Percentiles rank a stretch among this genome's conserved stretches.
These are phyloP conservation scores for Chiloscyllium plagiosum DNA, from an alignment of 2,113 vertebrate species.

Conservation along the genomic window DNA sequence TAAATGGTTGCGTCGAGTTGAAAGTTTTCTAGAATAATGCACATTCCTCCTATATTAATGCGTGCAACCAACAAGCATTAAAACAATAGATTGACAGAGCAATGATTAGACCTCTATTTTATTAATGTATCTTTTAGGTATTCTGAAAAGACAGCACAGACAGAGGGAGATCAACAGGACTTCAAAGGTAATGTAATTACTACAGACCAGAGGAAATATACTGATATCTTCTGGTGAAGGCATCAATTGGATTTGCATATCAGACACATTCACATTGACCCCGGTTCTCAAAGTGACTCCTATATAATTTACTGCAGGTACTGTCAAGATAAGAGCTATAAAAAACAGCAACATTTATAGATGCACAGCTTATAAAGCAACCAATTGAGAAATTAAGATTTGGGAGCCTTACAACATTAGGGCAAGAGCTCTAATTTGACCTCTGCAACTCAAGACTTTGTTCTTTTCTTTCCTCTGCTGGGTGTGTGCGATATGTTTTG, in stretches of 20 bases:
- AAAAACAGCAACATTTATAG: background rate
- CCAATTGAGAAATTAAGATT: background rate
- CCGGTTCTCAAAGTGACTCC: background rate
- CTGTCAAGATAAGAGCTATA: background rate
- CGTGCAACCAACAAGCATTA: background rate
- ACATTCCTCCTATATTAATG: background rate
- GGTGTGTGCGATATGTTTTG: background rate
- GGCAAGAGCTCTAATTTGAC: background rate
- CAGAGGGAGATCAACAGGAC: background rate
- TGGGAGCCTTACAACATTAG: background rate
- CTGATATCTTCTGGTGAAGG: background rate
- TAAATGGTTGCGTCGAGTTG: background rate
- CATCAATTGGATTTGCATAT: background rate
- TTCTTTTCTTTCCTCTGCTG: background rate
- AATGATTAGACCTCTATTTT: background rate
- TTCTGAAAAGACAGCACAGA: background rate
- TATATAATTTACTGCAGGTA: background rate
- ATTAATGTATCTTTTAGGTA: background rate
- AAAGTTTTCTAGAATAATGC: background rate
- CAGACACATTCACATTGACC: background rate
- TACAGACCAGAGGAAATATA: background rate
- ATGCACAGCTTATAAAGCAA: background rate
- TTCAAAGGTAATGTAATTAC: background rate
- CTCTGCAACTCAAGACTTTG: background rate
- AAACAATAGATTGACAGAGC: background rate